Evolutionary conservation across 2,888 invertebrate genomes (phyloP).

Genomic region (Heliconius charithonia): DNA sequence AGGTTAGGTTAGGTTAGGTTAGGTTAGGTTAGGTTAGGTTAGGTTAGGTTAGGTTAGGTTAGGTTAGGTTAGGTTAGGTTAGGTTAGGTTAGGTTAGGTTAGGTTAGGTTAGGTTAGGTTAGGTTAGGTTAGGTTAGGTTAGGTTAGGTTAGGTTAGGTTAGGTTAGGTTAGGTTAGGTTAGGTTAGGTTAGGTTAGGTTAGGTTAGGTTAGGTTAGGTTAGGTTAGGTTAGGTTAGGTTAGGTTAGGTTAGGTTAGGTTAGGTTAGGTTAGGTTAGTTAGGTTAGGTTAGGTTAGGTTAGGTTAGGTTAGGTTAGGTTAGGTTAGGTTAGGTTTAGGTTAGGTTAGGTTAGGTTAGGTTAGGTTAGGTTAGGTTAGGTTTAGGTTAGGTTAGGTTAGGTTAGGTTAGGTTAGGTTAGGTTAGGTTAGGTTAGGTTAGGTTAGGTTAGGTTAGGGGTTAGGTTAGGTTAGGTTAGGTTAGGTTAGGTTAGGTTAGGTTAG

Average conservation of each 20-base stretch:
- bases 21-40: constrained; percentile 18
- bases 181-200: constrained; percentile 41
- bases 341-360: constrained; percentile 32
- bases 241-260: constrained; percentile 43
- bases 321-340: constrained; percentile 44
- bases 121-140: too few relatives aligned
- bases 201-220: constrained; percentile 41
- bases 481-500: constrained; percentile 28
- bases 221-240: constrained; percentile 42
- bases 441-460: too few relatives aligned
- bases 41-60: constrained; percentile 37
- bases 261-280: constrained; percentile 42
- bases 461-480: constrained; percentile 32
- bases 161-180: constrained; percentile 37
- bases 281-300: constrained; percentile 34
- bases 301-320: constrained; percentile 40
- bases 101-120: background rate
- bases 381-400: constrained; percentile 43
- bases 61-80: constrained; percentile 35
- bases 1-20: constrained; percentile 5
- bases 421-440: background rate
- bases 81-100: background rate
- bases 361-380: constrained; percentile 44
- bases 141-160: constrained; percentile 3
- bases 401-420: constrained; percentile 42